Percentiles rank a stretch among this genome's conserved stretches.
These are phyloP conservation scores for Sitta europaea DNA, from an alignment of 2,113 vertebrate genomes.

Conservation along the genomic window DNA sequence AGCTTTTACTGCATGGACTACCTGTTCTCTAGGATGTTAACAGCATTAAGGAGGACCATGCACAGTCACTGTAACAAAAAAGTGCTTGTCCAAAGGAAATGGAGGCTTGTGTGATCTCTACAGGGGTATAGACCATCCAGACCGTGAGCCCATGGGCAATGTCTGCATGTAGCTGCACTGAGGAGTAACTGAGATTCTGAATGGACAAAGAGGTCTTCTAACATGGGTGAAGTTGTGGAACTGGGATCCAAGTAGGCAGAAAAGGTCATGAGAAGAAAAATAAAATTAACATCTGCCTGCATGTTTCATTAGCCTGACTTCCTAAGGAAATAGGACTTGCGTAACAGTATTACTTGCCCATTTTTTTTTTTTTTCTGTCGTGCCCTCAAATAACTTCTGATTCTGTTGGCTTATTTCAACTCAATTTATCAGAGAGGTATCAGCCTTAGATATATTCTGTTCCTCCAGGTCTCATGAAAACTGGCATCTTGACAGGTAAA, in stretches of 20 bases:
- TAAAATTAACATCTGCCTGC: neutral
- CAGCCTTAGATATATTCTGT: neutral
- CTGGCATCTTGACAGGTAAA: neutral
- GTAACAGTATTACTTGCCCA: neutral
- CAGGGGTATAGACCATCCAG: too few species aligned
- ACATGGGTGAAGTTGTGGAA: neutral
- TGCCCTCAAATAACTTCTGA: conserved; percentile 22
- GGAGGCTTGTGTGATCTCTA: neutral
- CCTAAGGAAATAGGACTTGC: neutral
- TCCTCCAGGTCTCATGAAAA: conserved; percentile 14
- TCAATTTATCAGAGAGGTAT: neutral
- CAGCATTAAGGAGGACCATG: neutral
- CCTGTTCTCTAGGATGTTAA: neutral
- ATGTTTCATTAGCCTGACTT: conserved; percentile 33
- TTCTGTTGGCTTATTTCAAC: neutral
- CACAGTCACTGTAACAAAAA: neutral
- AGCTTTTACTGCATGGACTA: neutral
- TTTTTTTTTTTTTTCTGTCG: neutral
- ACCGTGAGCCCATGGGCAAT: neutral
- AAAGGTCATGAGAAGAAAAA: conserved; percentile 42
- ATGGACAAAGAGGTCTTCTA: neutral
- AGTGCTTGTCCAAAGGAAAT: neutral
- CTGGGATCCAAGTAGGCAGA: neutral
- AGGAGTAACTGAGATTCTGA: neutral
- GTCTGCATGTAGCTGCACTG: neutral